phyloP scores from a whole-genome alignment of 2,113 vertebrate species.

The Psilopogon haemacephalus region DNA sequence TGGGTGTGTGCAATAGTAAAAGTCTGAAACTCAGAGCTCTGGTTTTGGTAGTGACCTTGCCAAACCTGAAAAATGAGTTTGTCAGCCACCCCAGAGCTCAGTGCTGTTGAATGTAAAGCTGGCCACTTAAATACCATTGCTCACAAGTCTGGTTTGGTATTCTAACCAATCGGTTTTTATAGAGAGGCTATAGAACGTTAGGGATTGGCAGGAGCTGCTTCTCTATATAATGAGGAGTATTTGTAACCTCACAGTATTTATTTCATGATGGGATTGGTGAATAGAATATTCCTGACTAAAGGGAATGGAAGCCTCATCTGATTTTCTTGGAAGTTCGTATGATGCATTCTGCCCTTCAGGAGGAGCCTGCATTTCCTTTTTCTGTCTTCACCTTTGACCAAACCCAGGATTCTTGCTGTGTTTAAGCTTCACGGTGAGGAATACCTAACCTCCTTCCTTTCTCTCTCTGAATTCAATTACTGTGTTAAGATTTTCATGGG shows the following conservation, averaged over 20 bases:
- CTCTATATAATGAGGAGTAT: not conserved
- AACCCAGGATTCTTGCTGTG: not conserved
- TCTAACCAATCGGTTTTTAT: not conserved
- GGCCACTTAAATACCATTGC: accelerated
- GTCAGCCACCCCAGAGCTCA: not conserved
- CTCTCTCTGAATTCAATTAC: not conserved
- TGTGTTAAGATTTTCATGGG: not conserved
- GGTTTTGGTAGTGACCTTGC: not conserved
- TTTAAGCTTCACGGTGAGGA: not conserved
- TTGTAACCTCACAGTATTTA: not conserved
- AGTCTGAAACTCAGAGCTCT: not conserved
- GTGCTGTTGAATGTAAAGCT: not conserved
- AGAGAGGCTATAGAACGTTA: not conserved
- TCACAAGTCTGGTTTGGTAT: not conserved
- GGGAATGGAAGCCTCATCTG: not conserved
- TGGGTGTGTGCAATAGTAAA: not conserved
- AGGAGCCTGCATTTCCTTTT: not conserved
- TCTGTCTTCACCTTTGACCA: not conserved
- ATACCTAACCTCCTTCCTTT: not conserved
- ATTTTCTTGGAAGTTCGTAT: not conserved
- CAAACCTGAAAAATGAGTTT: not conserved
- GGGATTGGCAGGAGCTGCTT: not conserved
- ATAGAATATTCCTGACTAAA: not conserved
- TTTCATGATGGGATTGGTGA: not conserved
- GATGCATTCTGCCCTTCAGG: not conserved